phyloP scores from a whole-genome alignment of 2,797 vertebrate genomes.

The Danio tinwini region DNA sequence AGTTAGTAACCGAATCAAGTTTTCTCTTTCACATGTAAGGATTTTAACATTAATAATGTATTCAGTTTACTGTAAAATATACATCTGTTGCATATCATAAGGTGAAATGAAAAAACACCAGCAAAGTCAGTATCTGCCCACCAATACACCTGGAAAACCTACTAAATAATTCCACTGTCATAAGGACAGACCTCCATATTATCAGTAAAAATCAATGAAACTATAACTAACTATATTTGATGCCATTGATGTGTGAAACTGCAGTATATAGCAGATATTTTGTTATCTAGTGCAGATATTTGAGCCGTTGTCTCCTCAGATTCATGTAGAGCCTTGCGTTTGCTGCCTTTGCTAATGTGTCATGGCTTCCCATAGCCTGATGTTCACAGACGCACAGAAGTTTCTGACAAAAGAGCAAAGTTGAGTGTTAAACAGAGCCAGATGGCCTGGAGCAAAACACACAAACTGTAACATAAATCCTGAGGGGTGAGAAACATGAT shows the following conservation, averaged over 20 bases:
- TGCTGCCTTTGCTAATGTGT: not conserved
- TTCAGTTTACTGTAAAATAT: too few relatives aligned
- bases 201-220: too few relatives aligned
- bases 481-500: constrained; percentile 58
- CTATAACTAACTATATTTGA: not conserved
- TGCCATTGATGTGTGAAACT: constrained; percentile 7
- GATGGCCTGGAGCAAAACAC: constrained; percentile 12
- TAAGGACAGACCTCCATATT: not conserved
- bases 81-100: too few relatives aligned
- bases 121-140: not conserved
- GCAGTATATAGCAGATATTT: constrained; percentile 26
- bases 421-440: constrained; percentile 9
- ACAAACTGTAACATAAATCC: constrained; percentile 53
- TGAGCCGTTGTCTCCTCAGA: not conserved
- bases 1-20: too few relatives aligned
- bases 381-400: not conserved
- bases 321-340: not conserved
- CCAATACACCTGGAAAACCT: not conserved
- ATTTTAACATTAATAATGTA: too few relatives aligned
- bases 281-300: constrained; percentile 7
- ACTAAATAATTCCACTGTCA: not conserved
- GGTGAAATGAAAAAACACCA: too few relatives aligned
- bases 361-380: not conserved
- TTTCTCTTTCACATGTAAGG: too few relatives aligned
- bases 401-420: constrained; percentile 22